Conservation (phyloP, 2,888 invertebrate genomes). For the Sesia bembeciformis region DNA sequence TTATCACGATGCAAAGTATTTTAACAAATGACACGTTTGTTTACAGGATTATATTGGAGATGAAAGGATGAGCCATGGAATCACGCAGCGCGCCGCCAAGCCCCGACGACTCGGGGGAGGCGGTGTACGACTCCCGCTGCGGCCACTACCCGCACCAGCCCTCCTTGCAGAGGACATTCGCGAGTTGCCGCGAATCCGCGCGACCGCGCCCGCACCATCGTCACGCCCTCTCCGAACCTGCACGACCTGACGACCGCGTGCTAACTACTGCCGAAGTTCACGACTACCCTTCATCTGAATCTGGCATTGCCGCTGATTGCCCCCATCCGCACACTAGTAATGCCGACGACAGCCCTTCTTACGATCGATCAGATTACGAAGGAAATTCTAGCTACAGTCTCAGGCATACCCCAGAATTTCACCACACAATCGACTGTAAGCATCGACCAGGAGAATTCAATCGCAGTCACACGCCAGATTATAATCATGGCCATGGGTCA, state of each 20-base stretch:
- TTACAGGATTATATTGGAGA: constrained; percentile 54
- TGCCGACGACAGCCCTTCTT: constrained; percentile 63
- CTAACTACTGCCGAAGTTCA: constrained; percentile 66
- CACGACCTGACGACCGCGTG: constrained; percentile 61
- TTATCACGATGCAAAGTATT: too few relatives aligned
- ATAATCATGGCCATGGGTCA: constrained; percentile 47
- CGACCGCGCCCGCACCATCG: constrained; percentile 59
- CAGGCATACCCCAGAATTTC: constrained; percentile 53
- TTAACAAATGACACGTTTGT: constrained; percentile 14
- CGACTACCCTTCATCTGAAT: constrained; percentile 70
- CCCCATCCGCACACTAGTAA: constrained; percentile 62
- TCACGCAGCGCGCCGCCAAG: constrained; percentile 74
- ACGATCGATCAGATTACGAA: constrained; percentile 64
- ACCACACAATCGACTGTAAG: constrained; percentile 57
- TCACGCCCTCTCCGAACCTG: constrained; percentile 62
- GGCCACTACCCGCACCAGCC: constrained; percentile 79
- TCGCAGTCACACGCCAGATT: constrained; percentile 64
- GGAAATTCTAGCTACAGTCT: constrained; percentile 58
- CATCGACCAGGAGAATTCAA: constrained; percentile 54
- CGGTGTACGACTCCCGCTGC: constrained; percentile 84
- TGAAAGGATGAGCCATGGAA: constrained; percentile 73
- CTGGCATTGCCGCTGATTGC: constrained; percentile 69
- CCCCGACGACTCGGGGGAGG: constrained; percentile 73
- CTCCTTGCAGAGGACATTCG: constrained; percentile 56
- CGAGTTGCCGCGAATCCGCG: constrained; percentile 58